Base-by-base conservation (phyloP, 2,888 invertebrate genomes). In the Ischnus inquisitorius region DNA sequence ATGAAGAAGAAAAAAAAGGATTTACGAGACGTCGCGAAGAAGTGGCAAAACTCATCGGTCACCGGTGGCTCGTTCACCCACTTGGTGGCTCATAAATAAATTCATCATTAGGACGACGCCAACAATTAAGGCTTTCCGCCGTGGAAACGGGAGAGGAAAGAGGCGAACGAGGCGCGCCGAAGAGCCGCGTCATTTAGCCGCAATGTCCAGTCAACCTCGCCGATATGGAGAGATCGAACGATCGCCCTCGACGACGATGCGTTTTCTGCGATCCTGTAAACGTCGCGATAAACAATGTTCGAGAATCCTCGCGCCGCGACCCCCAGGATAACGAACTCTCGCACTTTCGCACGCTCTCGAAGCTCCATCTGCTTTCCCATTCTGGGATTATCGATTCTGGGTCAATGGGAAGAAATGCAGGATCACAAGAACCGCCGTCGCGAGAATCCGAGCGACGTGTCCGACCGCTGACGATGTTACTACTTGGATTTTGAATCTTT, bases 51-150 rank as follows among this genome's bases (percentile, higher is more conserved):
- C 16, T 22, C 43, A 60, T 72, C 43, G 60, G 28, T 72, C 60
- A 43, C 43, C 22, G n/a, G 34, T 62, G 34, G 28, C 72, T 34
- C 60, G 60, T 60, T 85, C 85, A 84, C 82, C 84, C 86, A 84
- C 84, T 76, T 54, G 34, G 43, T 75, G 41, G 57, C 60, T 60
- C 60, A 60, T 60, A 60, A 60, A 28, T 60, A 60, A 60, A 60
- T 60, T 60, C 22, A 60, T 60, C 28, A 28, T 60, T 25, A 12
- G 54, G 54, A 54, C 54, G 54, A 54, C 10, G 22, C 12, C 19
- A 54, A 69, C 54, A 19, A 39, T 22, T 12, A 28, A 34, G 68
- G 48, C 16, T 69, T 39, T 64, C 19, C 64, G 1, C 54, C 54
- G 54, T 12, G 19, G 16, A n/a, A 51, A 14, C 25, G 12, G 28